Evolutionary conservation across 2,797 vertebrate species (phyloP), one percentile per base, ranked within the genome.

Genomic region (Arnoldichthys spilopterus): DNA sequence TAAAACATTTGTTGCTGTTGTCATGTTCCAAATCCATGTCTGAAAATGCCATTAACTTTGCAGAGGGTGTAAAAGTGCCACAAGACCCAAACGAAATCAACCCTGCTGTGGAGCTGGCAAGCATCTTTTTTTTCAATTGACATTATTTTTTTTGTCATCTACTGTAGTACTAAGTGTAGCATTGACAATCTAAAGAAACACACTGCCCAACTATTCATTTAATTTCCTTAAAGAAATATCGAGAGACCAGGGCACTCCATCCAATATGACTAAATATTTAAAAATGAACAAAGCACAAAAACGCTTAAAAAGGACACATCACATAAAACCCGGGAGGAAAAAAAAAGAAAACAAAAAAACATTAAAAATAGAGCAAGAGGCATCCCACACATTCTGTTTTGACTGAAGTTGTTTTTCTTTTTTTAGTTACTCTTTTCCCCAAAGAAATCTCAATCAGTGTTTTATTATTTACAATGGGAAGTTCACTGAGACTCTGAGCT

Each of bases 381-480:
- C 89, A 93, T 95, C 94, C 90, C 94, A 94, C 94, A 96, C 94
- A 94, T 94, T 96, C 94, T 94, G 94, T 93, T 94, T 88, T 86
- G 83, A 72, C 87, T 88, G 81, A 88, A 73, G 62, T 78, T 90
- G 64, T 63, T 79, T 72, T 45, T 82, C 47, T 63, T 53, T 20
- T 49, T 72, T 78, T 76, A 74, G 69, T 69, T 93, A 91, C 81
- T 88, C 58, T 90, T 92, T 85, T 90, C 91, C 94, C 95, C 94
- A 96, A 89, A 89, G 89, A 90, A 92, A 78, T 77, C 61, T 74
- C 61, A 51, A 72, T 77, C 64, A 67, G 62, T 81, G 61, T 78
- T 94, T 94, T 89, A 89, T 96, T 97, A 96, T 96, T 96, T 97
- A 98, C 96, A 98, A 96, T 94, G 95, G 95, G 91, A 97, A 96